Conservation (phyloP, 2,888 invertebrate species). For the Horisme vitalbata region DNA sequence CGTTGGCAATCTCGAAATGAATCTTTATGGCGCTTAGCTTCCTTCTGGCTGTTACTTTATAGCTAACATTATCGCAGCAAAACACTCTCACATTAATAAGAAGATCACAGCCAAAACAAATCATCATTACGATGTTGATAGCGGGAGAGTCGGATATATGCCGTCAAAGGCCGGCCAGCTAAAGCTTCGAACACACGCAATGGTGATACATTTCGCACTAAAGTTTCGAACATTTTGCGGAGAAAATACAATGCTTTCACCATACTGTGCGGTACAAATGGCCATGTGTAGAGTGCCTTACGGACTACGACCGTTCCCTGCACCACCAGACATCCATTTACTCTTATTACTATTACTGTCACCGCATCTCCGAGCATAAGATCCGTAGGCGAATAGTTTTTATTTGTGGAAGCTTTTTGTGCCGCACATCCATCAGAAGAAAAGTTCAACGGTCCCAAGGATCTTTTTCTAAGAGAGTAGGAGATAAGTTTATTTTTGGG, state of each 20-base stretch:
- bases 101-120: conserved; percentile 39
- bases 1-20: conserved; percentile 33
- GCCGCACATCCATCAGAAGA: conserved; percentile 5
- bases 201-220: conserved; percentile 11
- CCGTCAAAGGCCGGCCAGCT: conserved; percentile 32
- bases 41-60: conserved; percentile 35
- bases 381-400: conserved; percentile 28
- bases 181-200: conserved; percentile 17
- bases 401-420: conserved; percentile 19
- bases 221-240: conserved; percentile 7
- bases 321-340: conserved; percentile 53
- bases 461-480: background rate
- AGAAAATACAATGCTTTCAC: conserved; percentile 1
- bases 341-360: conserved; percentile 58
- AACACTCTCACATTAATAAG: conserved; percentile 40
- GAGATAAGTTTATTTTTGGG: conserved; percentile 1
- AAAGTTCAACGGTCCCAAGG: conserved; percentile 3
- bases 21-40: conserved; percentile 33
- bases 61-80: conserved; percentile 37
- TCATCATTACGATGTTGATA: conserved; percentile 35
- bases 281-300: conserved; percentile 19
- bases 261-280: conserved; percentile 4
- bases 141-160: conserved; percentile 26
- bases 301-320: conserved; percentile 33
- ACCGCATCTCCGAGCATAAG: conserved; percentile 52